Evolutionary conservation across 2,888 invertebrate species (phyloP).

Genomic region (Sminthurides aquaticus): DNA sequence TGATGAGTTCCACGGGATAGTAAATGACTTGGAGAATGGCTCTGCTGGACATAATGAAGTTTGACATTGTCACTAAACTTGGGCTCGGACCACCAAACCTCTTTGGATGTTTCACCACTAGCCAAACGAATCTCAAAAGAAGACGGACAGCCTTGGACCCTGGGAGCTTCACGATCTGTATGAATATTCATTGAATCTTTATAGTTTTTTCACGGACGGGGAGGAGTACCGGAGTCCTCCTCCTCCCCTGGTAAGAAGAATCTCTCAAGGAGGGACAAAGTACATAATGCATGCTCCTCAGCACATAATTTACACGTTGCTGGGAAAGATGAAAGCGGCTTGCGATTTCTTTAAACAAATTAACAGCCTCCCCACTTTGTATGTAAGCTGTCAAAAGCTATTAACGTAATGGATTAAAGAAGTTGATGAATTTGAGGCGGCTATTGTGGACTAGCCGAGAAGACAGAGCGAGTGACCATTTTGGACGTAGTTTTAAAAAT

Average conservation of each 20-base stretch:
- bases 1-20: conserved; percentile 57
- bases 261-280: no score
- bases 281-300: no score
- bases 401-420: no score
- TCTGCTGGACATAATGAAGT: conserved; percentile 51
- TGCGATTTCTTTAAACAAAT: no score
- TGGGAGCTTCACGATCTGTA: conserved; percentile 54
- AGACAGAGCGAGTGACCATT: no score
- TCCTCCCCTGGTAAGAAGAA: neutral
- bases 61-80: conserved; percentile 56
- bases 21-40: conserved; percentile 52
- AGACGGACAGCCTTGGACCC: conserved; percentile 55
- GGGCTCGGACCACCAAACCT: conserved; percentile 61
- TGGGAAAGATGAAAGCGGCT: no score
- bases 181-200: conserved; percentile 20
- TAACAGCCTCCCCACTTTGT: no score
- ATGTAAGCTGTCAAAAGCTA: no score
- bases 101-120: conserved; percentile 52
- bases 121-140: conserved; percentile 56
- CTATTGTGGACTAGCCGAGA: no score
- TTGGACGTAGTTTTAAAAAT: no score
- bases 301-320: no score
- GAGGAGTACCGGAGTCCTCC: neutral
- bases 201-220: conserved; percentile 1
- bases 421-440: no score